Evolutionary conservation across 2,113 vertebrate species (phyloP), one percentile per base, ranked within the genome.

Genomic region (Forbesichthys agassizii): DNA sequence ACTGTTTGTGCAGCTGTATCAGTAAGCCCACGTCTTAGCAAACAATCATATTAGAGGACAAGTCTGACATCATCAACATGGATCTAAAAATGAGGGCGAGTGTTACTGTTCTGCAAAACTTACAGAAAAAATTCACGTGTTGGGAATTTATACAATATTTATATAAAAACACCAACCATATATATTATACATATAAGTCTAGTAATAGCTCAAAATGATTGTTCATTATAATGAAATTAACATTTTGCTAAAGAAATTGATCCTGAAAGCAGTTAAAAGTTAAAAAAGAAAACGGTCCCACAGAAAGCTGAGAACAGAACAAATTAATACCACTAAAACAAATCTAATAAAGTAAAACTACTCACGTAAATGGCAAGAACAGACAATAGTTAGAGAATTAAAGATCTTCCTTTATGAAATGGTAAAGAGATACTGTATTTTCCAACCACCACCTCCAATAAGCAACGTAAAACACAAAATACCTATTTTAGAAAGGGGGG

Each of bases 61-160:
- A 8, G 36, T 6, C 36, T 42, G 36, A 42, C 7, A 8, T 56
- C 10, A 56, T 9, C n/a, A 9, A 56, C 10, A 56, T 20, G 53
- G 53, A 55, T 18, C 16, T 14, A 9, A 9, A 56, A 9, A 9
- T 56, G 54, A 3, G 16, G 53, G 54, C 10, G 54, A 56, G 16
- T 16, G 9, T 55, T 16, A 55, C 67, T 42, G 46, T 79, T 77
- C 57, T 71, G 46, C 68, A 52, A 60, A 68, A 8, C 5, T 54
- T 49, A 53, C 47, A 27, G 84, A 79, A 80, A 85, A 89, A 87
- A 88, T 90, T 89, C 84, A 88, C 80, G 80, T 76, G 84, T 78
- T 52, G 71, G 69, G 61, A 73, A 71, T 80, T 61, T 14, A 61
- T 49, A 48, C 62, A 80, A 69, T 64, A 71, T 75, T 67, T 72